These are phyloP conservation scores for Acanthosepion pharaonis DNA, from an alignment of 2,888 invertebrate genomes.

Conservation along the genomic window DNA sequence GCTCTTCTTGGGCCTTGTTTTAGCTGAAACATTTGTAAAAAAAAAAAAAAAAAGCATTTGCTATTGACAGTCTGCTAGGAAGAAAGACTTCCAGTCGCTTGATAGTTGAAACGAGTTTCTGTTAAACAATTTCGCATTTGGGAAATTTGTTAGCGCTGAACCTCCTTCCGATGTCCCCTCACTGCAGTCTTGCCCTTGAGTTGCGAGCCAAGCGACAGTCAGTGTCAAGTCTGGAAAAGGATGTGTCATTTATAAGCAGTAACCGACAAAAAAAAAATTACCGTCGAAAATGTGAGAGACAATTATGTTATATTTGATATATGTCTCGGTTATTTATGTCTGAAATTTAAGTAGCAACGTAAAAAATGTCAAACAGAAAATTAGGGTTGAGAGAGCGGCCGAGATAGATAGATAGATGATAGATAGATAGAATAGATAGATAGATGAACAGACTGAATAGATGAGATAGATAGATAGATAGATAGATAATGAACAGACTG, in stretches of 20 bases:
- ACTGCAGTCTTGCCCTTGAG: background rate
- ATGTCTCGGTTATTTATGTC: background rate
- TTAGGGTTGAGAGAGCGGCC: background rate
- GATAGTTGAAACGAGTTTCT: too few species aligned
- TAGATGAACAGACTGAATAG: too few species aligned
- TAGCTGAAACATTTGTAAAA: too few species aligned
- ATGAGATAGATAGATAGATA: too few species aligned
- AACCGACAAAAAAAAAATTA: background rate
- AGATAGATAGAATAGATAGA: too few species aligned
- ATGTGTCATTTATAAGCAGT: background rate
- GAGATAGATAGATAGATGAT: background rate
- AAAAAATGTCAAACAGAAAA: background rate
- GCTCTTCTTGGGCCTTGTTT: too few species aligned
- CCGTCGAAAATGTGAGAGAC: constrained; percentile 11
- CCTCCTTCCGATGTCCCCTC: background rate
- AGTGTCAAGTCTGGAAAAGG: background rate
- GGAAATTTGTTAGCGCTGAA: background rate
- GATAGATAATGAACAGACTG: too few species aligned
- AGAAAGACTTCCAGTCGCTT: too few species aligned
- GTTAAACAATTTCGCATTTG: too few species aligned
- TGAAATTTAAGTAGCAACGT: background rate
- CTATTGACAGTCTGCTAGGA: too few species aligned
- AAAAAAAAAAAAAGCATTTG: too few species aligned
- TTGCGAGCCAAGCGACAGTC: background rate
- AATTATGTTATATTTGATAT: constrained; percentile 33